Evolutionary conservation across 2,797 vertebrate species (phyloP).

Genomic region (Lutjanus campechanus): DNA sequence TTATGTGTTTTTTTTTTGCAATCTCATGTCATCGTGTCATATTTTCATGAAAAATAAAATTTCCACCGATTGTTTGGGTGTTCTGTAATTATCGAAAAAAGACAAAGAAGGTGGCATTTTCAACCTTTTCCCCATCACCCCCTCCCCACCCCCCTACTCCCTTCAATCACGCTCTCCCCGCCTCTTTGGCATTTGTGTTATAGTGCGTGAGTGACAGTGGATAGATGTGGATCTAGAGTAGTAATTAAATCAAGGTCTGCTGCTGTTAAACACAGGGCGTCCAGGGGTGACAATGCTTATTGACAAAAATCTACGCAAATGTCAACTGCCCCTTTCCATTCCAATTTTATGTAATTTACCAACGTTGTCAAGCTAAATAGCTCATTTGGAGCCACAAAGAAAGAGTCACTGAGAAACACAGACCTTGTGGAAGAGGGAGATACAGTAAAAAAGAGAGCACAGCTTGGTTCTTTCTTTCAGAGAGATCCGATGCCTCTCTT

Average conservation of each 20-base stretch:
- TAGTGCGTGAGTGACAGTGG: slow-evolving; percentile 71
- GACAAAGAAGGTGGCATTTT: slow-evolving; percentile 68
- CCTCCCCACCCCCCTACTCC: neutral
- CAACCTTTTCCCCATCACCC: slow-evolving; percentile 1
- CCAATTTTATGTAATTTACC: slow-evolving; percentile 71
- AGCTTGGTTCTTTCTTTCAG: slow-evolving; percentile 44
- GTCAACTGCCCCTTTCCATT: slow-evolving; percentile 76
- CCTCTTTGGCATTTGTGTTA: slow-evolving; percentile 70
- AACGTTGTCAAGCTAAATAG: slow-evolving; percentile 63
- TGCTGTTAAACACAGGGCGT: slow-evolving; percentile 75
- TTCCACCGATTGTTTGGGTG: slow-evolving; percentile 3
- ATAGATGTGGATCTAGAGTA: slow-evolving; percentile 68
- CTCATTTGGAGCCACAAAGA: slow-evolving; percentile 36
- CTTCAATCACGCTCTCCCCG: slow-evolving; percentile 42
- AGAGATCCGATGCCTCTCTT: slow-evolving; percentile 42
- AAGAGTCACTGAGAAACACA: neutral
- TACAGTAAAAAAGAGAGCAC: slow-evolving; percentile 3
- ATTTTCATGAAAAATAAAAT: slow-evolving; percentile 43
- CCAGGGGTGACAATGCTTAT: slow-evolving; percentile 74
- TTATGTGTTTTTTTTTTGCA: slow-evolving; percentile 14
- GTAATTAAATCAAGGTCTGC: slow-evolving; percentile 81
- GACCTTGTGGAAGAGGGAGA: slow-evolving; percentile 18
- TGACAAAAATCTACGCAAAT: slow-evolving; percentile 80
- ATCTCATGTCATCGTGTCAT: slow-evolving; percentile 47
- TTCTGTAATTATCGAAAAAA: slow-evolving; percentile 43